Conservation (phyloP, 2,888 invertebrate species). For the Macrosiphum euphorbiae region DNA sequence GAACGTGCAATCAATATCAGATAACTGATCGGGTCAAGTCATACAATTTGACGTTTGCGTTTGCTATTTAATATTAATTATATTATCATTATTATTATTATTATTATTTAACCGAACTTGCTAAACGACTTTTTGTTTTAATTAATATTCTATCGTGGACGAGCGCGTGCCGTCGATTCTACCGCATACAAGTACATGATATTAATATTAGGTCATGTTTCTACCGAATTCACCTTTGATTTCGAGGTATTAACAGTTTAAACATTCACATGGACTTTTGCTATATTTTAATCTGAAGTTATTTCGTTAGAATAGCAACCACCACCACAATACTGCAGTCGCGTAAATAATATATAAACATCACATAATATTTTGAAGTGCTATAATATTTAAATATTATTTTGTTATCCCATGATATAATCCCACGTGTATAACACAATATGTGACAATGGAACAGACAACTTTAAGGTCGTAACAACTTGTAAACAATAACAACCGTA, state of each 20-base stretch:
- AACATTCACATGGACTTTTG: neutral
- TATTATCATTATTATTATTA: neutral
- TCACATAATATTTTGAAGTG: neutral
- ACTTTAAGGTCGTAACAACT: neutral
- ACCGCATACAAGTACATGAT: neutral
- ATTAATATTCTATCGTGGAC: neutral
- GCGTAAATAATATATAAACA: neutral
- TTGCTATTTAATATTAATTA: neutral
- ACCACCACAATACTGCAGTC: no score
- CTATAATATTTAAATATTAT: neutral
- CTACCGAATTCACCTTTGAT: neutral
- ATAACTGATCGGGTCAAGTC: neutral
- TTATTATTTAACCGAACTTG: neutral
- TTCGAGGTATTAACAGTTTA: neutral
- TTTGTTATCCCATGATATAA: neutral
- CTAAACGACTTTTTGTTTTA: neutral
- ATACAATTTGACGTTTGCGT: neutral
- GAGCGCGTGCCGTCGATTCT: neutral
- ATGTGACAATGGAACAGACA: neutral
- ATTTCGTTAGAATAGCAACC: neutral
- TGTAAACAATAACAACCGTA: neutral
- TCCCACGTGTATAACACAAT: neutral
- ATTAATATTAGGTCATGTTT: neutral
- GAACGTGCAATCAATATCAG: neutral
- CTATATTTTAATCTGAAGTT: neutral